Base-by-base conservation (phyloP, 2,888 invertebrate species). In the Leptopterna dolabrata region DNA sequence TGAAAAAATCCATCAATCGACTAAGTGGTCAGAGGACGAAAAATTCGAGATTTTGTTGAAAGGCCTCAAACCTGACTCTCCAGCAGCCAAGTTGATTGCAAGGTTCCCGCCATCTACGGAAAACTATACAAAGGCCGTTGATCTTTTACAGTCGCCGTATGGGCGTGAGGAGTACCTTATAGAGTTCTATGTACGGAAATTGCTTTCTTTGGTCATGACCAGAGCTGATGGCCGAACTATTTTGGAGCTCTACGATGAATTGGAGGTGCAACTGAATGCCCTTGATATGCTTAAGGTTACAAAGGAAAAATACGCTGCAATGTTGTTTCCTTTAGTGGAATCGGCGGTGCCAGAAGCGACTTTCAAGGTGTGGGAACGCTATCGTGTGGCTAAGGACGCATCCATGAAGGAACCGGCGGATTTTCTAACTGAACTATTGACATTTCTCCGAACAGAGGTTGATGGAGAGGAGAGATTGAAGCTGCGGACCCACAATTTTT, bases 321-420 rank as follows among this genome's bases (percentile, higher is more conserved):
- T 90, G 89, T 85, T 91, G 11, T 91, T 90, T 87, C 91, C 91
- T 3, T 87, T 91, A 4, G 90, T 91, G 24, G 91, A 91, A 84
- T 91, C 90, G 0, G 89, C 90, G 83, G 86, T 91, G 14, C 91
- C 91, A 4, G 89, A 90, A 19, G 90, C 90, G 6, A 85, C 90
- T 7, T 86, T 91, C 30, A 24, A 90, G 63, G 89, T 89, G 16
- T 91, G 90, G 91, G 88, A 89, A 47, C 87, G 89, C 11, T 41
- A 55, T 82, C 63, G 88, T 29, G 51, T 84, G 2, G 24, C 41
- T 19, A 88, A 80, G 36, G 80, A 76, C 13, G 19, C 85, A 14
- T 70, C 86, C 14, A 76, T 86, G 78, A 82, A 71, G 63, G 80
- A 88, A n/a, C 80, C 83, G 0, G 51, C 43, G 29, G 86, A 86